Base-by-base conservation (phyloP, 2,797 vertebrate genomes). In the Carduelis carduelis region DNA sequence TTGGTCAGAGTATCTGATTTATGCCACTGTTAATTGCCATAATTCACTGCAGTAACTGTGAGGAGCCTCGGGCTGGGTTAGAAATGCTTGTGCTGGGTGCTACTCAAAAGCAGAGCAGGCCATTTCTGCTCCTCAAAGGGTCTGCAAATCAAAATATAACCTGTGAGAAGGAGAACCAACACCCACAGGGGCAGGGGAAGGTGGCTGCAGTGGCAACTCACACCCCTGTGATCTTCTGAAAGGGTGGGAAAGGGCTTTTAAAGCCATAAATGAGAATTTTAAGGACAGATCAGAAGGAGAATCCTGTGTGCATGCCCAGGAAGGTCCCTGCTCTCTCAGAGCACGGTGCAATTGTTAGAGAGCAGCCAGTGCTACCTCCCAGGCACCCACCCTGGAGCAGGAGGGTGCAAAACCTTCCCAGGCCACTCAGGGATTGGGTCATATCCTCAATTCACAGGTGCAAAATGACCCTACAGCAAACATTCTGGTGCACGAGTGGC, bases 1-100 rank as follows among this genome's bases (percentile, higher is more conserved):
- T 90, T 57, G 60, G 60, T 87, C 93, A 50, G 7, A 0, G 35
- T 9, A 75, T 80, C 81, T 94, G 92, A 93, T 96, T 96, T 96
- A 95, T 83, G 71, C 57, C n/a, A 34, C 63, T 0, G 2, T 56
- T 95, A 93, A 92, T 92, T 91, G 75, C 75, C 64, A 34, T 83
- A 92, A 90, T 80, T 93, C 77, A 80, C 60, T 37, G 37, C 49
- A 6, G 71, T 9, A 87, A 22, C 66, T 61, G 52, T 2, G 1
- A 71, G 55, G 10, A 90, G 28, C 50, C 79, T 68, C 53, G 11
- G 35, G 68, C 52, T 87, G 70, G 71, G 80, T 57, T 23, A 76
- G 83, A 70, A 89, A 76, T n/a, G 7, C 11, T 64, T 13, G 14
- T 44, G 41, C 69, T 90, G 41, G 64, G 71, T 27, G 30, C 22